Conservation (phyloP, 2,113 vertebrate genomes). For the Riparia riparia region DNA sequence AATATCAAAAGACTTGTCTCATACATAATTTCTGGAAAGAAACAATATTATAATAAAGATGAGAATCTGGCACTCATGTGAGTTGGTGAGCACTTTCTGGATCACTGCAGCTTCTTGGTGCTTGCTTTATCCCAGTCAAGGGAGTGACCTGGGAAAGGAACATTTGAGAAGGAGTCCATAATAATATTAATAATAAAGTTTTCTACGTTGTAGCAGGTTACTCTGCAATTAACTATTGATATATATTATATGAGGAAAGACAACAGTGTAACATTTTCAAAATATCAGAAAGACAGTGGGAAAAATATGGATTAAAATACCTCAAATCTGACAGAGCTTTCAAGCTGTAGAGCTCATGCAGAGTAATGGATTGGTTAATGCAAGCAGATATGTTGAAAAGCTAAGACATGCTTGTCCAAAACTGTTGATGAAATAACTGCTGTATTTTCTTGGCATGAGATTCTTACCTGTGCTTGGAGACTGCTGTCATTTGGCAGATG, state of each 20-base stretch:
- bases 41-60: slow-evolving; percentile 34
- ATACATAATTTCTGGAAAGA: slow-evolving; percentile 21
- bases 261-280: background rate
- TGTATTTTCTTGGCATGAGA: background rate
- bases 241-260: background rate
- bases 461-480: background rate
- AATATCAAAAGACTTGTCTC: slow-evolving; percentile 66
- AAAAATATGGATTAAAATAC: background rate
- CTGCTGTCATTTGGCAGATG: background rate
- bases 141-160: background rate
- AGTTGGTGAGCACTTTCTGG: background rate
- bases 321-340: background rate
- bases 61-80: background rate
- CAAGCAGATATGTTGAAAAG: background rate
- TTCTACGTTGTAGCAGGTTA: background rate
- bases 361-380: background rate
- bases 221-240: background rate
- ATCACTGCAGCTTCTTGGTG: background rate
- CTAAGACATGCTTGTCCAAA: background rate
- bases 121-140: background rate
- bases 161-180: background rate
- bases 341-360: background rate
- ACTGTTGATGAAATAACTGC: background rate
- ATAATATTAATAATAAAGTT: background rate
- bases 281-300: background rate